These are phyloP conservation scores for Tribolium freemani DNA, from an alignment of 2,888 invertebrate genomes.

Conservation along the genomic window DNA sequence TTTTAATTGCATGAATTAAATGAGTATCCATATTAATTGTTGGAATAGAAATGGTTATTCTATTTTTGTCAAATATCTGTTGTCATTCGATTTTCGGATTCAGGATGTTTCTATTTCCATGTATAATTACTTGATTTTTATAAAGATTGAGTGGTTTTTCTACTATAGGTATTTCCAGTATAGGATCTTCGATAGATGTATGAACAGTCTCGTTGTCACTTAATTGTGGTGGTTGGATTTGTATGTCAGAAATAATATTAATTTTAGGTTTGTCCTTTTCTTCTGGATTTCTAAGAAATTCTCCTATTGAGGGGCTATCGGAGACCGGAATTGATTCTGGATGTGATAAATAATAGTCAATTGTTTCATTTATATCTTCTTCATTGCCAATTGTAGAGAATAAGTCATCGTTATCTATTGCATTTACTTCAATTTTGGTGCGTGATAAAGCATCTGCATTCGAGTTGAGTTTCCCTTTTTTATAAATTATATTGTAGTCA, in stretches of 20 bases:
- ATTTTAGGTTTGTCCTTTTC: background rate
- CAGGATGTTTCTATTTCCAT: background rate
- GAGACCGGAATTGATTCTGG: background rate
- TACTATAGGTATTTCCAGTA: slow-evolving; percentile 12
- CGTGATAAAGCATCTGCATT: slow-evolving; percentile 6
- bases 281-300: background rate
- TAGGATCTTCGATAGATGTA: slow-evolving; percentile 10
- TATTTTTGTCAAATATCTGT: slow-evolving; percentile 14
- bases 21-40: background rate
- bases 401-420: background rate
- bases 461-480: background rate
- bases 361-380: background rate
- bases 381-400: background rate
- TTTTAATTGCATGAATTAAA: background rate
- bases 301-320: background rate
- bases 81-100: background rate
- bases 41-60: background rate
- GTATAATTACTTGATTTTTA: slow-evolving; percentile 13
- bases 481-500: background rate
- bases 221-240: background rate
- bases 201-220: slow-evolving; percentile 14
- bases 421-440: background rate
- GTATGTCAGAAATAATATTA: background rate
- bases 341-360: background rate
- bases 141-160: slow-evolving; percentile 13